These are phyloP conservation scores for Tanypteryx hageni DNA, from an alignment of 2,888 invertebrate species.

Conservation along the genomic window DNA sequence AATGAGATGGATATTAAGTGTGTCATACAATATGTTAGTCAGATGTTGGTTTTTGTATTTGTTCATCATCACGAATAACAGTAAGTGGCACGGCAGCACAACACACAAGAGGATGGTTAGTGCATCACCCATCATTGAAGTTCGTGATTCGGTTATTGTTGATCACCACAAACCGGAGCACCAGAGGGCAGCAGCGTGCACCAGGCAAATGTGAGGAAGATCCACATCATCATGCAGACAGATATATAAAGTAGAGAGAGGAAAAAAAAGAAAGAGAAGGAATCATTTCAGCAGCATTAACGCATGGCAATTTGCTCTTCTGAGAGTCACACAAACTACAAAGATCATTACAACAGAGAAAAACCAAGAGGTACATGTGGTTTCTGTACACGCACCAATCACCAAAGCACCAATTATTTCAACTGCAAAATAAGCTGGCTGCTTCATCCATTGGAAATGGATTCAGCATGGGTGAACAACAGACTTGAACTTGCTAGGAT, in stretches of 20 bases:
- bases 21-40: constrained; percentile 56
- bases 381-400: constrained; percentile 61
- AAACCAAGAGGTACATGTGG: constrained; percentile 66
- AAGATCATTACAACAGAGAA: constrained; percentile 61
- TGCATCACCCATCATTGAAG: constrained; percentile 62
- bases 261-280: constrained; percentile 76
- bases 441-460: constrained; percentile 50
- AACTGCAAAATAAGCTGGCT: constrained; percentile 61
- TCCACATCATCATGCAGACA: constrained; percentile 77
- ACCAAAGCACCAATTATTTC: constrained; percentile 62
- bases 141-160: constrained; percentile 63
- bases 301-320: constrained; percentile 58
- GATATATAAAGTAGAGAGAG: constrained; percentile 78
- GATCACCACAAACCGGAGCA: constrained; percentile 63
- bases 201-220: constrained; percentile 68
- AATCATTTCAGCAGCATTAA: constrained; percentile 66
- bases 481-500: constrained; percentile 33
- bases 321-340: constrained; percentile 57
- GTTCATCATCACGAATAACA: constrained; percentile 57
- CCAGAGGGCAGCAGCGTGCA: constrained; percentile 65
- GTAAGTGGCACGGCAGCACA: constrained; percentile 60
- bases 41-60: constrained; percentile 32
- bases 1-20: constrained; percentile 35
- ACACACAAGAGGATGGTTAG: constrained; percentile 63
- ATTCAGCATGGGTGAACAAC: constrained; percentile 40